phyloP scores from a whole-genome alignment of 1,140 invertebrate genomes.

The Scaptomyza graminum region DNA sequence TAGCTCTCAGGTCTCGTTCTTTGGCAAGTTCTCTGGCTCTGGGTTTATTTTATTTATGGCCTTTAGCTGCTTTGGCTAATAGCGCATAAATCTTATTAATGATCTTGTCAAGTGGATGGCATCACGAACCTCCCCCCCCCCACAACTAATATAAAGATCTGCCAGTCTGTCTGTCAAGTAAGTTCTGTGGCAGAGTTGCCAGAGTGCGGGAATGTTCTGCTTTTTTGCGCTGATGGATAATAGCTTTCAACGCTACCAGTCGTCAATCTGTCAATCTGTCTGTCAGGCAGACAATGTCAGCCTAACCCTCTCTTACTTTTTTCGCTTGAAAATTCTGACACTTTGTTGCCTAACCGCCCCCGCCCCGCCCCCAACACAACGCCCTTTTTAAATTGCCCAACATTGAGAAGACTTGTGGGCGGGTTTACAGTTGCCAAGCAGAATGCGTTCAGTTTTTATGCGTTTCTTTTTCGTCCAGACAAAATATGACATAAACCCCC shows the following conservation, averaged over 20 bases:
- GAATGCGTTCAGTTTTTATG: no score
- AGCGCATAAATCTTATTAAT: slow-evolving; percentile 83
- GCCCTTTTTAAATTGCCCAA: no score
- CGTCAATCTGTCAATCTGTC: slow-evolving; percentile 40
- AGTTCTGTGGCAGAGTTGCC: slow-evolving; percentile 23
- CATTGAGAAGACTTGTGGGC: no score
- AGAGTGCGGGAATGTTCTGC: no score
- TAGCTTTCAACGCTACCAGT: slow-evolving; percentile 69
- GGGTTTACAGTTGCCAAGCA: no score
- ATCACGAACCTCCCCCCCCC: slow-evolving; percentile 13
- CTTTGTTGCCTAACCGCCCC: not conserved
- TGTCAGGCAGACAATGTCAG: slow-evolving; percentile 41
- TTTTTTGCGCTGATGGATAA: slow-evolving; percentile 60
- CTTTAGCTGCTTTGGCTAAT: slow-evolving; percentile 74
- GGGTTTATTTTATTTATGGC: slow-evolving; percentile 71
- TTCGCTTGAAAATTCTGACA: slow-evolving; percentile 19
- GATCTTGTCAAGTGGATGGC: slow-evolving; percentile 78
- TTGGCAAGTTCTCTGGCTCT: slow-evolving; percentile 41
- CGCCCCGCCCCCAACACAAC: no score
- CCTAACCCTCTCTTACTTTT: slow-evolving; percentile 30
- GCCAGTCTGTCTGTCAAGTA: slow-evolving; percentile 7
- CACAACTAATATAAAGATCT: slow-evolving; percentile 28
- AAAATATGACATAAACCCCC: no score
- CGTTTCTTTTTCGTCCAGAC: no score
- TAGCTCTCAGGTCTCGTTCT: slow-evolving; percentile 15